These are phyloP conservation scores for Pseudococcus longispinus DNA, from an alignment of 2,888 invertebrate genomes.

Conservation along the genomic window DNA sequence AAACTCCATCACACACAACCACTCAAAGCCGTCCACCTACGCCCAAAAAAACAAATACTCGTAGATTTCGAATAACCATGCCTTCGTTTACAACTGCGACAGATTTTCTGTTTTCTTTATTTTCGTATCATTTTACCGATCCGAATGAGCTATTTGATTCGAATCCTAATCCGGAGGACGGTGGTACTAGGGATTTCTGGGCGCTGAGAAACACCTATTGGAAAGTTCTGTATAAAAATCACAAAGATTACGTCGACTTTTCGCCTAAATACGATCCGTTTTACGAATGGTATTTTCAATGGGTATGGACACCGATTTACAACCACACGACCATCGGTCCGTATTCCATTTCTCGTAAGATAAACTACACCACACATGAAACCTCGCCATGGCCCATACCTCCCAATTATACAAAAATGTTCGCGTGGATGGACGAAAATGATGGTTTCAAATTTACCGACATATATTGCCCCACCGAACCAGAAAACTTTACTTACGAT, in stretches of 20 bases:
- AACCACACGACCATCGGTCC: not conserved
- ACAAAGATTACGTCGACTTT: not conserved
- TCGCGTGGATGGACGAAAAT: not conserved
- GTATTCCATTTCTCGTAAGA: not conserved
- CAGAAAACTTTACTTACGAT: not conserved
- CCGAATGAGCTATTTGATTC: not conserved
- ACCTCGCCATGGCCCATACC: not conserved
- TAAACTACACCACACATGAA: not conserved
- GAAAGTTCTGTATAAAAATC: not conserved
- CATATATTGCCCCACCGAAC: not conserved
- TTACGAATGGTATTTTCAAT: slow-evolving; percentile 10
- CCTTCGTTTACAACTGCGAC: not conserved
- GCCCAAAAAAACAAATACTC: not conserved
- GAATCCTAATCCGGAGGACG: not conserved
- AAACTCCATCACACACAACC: not conserved
- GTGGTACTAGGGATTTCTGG: not conserved
- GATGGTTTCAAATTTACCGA: not conserved
- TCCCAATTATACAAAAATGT: not conserved
- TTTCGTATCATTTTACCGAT: not conserved
- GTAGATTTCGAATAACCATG: not conserved
- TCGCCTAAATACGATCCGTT: not conserved
- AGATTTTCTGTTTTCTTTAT: not conserved
- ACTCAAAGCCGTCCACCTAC: not conserved
- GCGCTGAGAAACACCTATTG: not conserved
- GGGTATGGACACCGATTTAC: not conserved